Base-by-base conservation (phyloP, 2,888 invertebrate genomes). In the Tenthredo scrophulariae region DNA sequence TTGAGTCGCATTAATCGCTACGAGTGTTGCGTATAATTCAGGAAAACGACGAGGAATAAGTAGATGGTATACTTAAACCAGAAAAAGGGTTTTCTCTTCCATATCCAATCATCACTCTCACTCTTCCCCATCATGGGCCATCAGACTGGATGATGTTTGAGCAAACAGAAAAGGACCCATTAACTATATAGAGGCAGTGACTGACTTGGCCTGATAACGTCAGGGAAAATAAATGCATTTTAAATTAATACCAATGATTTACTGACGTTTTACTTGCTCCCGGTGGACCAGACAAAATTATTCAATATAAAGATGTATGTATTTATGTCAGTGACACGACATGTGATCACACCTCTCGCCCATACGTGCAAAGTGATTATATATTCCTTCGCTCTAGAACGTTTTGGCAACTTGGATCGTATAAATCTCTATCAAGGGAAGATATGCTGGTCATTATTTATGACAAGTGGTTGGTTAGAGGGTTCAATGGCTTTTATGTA, bases 301-400 rank as follows among this genome's bases (percentile, higher is more conserved):
- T 88, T 87, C 86, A 88, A 87, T 88, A 86, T 87, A 83, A 50
- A n/a, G 5, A 15, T 33, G 74, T 54, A 43, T 43, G 58, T 62
- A 80, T 80, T 62, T 80, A 62, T 62, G 80, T 80, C 80, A 80
- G 62, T 40, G 80, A 62, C 26, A 22, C 40, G 13, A n/a, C 15
- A 62, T 15, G 7, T 37, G 2, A 26, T 67, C 46, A 10, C 67
- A 29, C 18, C 10, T 67, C 62, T 26, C 62, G 58, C 62, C 22
- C 33, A 37, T 82, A 29, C 15, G 26, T 13, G 13, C n/a, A 22
- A 37, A 62, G 18, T 77, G 80, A 80, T 65, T 29, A 46, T 29
- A 46, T n/a, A 26, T 62, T 26, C 43, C 43, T 74, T 40, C n/a
- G 4, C 43, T 43, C 43, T 22, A 26, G 13, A 62, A 62, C 62